These are phyloP conservation scores for Thecophora atra DNA, from an alignment of 2,888 invertebrate species.

Conservation along the genomic window DNA sequence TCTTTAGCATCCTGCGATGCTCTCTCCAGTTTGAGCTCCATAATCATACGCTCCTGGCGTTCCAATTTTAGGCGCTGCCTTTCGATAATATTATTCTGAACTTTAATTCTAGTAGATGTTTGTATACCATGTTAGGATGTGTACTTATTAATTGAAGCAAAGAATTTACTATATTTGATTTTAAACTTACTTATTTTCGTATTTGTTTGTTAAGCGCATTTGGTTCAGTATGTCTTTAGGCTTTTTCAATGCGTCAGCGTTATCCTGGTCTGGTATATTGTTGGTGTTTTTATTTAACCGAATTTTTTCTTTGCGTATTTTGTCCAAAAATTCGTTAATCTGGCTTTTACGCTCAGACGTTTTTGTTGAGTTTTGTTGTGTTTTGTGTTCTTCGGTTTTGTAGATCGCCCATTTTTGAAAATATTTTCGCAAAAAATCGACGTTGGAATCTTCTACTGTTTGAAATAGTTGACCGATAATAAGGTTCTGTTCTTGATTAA, in stretches of 20 bases:
- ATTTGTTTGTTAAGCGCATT: conserved; percentile 56
- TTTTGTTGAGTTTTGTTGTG: conserved; percentile 53
- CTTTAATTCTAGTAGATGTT: conserved; percentile 69
- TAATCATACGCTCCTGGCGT: conserved; percentile 77
- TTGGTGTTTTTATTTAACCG: conserved; percentile 42
- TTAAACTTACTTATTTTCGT: conserved; percentile 61
- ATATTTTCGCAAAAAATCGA: conserved; percentile 54
- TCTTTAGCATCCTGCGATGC: conserved; percentile 73
- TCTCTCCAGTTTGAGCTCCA: conserved; percentile 76
- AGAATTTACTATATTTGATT: too few relatives aligned
- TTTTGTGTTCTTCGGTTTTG: conserved; percentile 61
- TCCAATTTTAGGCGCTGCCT: conserved; percentile 76
- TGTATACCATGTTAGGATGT: not conserved
- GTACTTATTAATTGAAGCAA: too few relatives aligned
- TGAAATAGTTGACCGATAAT: conserved; percentile 60
- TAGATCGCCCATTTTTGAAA: conserved; percentile 64
- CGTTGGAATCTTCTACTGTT: conserved; percentile 43
- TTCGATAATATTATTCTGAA: conserved; percentile 79
- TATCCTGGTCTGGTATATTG: not conserved
- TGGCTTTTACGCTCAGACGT: conserved; percentile 57
- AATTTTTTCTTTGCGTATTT: conserved; percentile 60
- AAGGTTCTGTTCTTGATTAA: conserved; percentile 52
- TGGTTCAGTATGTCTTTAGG: conserved; percentile 16
- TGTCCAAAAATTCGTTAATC: conserved; percentile 63
- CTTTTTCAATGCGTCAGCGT: not conserved